A percentile compares a stretch with the other conserved stretches of the same genome.
Evolutionary conservation across 2,888 invertebrate species (phyloP).

Genomic region (Pterobdella sp.): DNA sequence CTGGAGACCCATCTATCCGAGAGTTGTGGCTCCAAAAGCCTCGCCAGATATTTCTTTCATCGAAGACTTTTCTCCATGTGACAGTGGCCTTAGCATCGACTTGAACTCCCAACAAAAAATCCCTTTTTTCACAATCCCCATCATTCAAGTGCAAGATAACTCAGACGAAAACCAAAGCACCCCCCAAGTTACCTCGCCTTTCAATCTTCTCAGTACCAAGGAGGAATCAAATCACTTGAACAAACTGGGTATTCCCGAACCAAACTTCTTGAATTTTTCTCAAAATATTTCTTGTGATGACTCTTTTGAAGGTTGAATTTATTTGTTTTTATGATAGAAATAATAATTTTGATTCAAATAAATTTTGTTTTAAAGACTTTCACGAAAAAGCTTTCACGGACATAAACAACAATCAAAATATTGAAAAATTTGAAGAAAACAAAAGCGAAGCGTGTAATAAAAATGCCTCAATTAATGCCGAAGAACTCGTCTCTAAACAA

Average conservation of each 20-base stretch:
- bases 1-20: neutral
- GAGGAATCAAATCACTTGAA: neutral
- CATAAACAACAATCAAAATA: neutral
- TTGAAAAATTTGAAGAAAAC: neutral
- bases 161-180: neutral
- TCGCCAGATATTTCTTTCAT: conserved; percentile 19
- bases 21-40: conserved; percentile 24
- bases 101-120: neutral
- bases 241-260: neutral
- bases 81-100: conserved; percentile 1
- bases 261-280: neutral
- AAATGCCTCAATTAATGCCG: too few relatives aligned
- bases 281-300: neutral
- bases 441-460: too few relatives aligned
- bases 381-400: neutral
- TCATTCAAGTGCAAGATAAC: neutral
- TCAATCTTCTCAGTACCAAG: neutral
- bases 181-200: neutral
- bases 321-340: too few relatives aligned
- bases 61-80: conserved; percentile 1
- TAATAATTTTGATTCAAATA: neutral
- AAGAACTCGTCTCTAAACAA: too few relatives aligned
- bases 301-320: neutral
- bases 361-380: neutral
- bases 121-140: neutral